phyloP scores from a whole-genome alignment of 1,140 invertebrate species.

The Dendroctonus ponderosae region DNA sequence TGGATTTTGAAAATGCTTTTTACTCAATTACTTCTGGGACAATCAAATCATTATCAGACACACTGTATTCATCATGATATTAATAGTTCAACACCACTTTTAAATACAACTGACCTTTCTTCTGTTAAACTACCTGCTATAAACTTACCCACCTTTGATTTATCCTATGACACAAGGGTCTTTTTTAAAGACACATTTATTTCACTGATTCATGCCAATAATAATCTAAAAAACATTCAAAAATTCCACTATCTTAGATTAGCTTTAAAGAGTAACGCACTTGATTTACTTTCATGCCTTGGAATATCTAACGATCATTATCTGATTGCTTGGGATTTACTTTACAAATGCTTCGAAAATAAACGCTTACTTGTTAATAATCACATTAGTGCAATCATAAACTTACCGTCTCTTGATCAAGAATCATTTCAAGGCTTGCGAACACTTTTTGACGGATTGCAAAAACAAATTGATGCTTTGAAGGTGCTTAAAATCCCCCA shows the following conservation, averaged over 20 bases:
- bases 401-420: neutral
- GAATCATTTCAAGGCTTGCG: conserved; percentile 3
- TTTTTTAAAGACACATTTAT: conserved; percentile 21
- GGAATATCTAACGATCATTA: too few relatives aligned
- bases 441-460: neutral
- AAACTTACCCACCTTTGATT: conserved; percentile 16
- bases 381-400: too few relatives aligned
- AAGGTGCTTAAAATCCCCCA: neutral
- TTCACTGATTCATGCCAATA: conserved; percentile 12
- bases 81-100: neutral
- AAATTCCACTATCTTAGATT: conserved; percentile 25
- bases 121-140: conserved; percentile 11
- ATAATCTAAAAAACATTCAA: neutral
- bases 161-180: conserved; percentile 8
- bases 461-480: conserved; percentile 3
- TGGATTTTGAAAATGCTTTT: conserved; percentile 9
- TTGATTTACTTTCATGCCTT: neutral
- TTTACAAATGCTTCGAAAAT: too few relatives aligned
- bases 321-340: conserved; percentile 1
- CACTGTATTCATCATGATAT: neutral
- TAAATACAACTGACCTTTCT: neutral
- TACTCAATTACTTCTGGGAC: neutral
- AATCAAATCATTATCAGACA: conserved; percentile 5
- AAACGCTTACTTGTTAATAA: too few relatives aligned
- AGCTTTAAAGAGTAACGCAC: conserved; percentile 12